Conservation (phyloP, 2,113 vertebrate species). For the Megatriorchis doriae region DNA sequence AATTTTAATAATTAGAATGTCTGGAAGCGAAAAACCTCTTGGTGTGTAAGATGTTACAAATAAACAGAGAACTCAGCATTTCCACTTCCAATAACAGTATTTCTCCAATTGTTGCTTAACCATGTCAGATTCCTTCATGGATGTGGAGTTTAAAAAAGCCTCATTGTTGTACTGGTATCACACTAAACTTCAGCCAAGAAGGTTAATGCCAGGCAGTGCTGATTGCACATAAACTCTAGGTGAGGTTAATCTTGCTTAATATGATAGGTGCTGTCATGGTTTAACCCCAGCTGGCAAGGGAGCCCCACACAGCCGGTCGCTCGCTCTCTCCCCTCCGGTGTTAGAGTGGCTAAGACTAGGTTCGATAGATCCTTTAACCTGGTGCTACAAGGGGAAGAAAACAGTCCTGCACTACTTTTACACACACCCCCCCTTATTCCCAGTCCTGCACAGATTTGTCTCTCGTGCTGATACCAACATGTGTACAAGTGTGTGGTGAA, state of each 20-base stretch:
- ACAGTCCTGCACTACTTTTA: not conserved
- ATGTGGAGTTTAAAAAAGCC: not conserved
- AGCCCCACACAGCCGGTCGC: accelerated
- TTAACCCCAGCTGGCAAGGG: not conserved
- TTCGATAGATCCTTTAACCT: not conserved
- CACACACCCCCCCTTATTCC: not conserved
- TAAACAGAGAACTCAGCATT: not conserved
- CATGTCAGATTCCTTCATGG: not conserved
- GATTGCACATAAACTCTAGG: not conserved
- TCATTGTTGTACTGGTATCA: not conserved
- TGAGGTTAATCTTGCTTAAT: not conserved
- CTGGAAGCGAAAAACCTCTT: not conserved
- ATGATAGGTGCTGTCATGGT: not conserved
- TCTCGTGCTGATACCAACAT: not conserved
- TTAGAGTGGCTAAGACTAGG: not conserved
- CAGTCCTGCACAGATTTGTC: not conserved
- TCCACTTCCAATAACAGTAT: not conserved
- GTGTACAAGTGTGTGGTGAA: not conserved
- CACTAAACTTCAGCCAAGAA: not conserved
- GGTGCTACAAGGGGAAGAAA: not conserved
- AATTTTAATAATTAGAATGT: not conserved
- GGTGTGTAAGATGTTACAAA: not conserved
- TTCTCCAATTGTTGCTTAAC: not conserved
- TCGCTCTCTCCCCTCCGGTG: not conserved
- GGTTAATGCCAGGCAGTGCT: not conserved